A percentile compares a stretch with the other conserved stretches of the same genome.
These are phyloP conservation scores for Liodrosophila aerea DNA, from an alignment of 2,888 invertebrate genomes.

Conservation along the genomic window DNA sequence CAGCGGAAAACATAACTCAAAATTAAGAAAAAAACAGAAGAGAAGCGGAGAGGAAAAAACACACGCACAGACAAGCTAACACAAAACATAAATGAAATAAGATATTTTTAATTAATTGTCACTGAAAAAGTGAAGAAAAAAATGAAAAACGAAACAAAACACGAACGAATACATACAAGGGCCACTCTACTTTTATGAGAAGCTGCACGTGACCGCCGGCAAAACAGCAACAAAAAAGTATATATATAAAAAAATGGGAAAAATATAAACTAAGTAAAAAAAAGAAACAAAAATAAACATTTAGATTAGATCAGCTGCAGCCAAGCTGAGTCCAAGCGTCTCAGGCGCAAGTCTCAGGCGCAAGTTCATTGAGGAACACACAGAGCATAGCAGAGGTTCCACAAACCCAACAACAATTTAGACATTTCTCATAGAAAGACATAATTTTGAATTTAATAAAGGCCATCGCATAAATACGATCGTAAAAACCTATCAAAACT, in stretches of 20 bases:
- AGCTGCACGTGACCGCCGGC: slow-evolving; percentile 65
- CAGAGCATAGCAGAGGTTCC: slow-evolving; percentile 3
- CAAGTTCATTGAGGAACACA: slow-evolving; percentile 68
- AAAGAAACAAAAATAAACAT: slow-evolving; percentile 61
- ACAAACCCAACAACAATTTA: slow-evolving; percentile 43
- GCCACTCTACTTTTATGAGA: slow-evolving; percentile 52
- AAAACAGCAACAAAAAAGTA: slow-evolving; percentile 37
- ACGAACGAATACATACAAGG: slow-evolving; percentile 24
- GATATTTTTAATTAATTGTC: slow-evolving; percentile 78
- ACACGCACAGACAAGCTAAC: slow-evolving; percentile 34
- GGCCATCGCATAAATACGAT: slow-evolving; percentile 60
- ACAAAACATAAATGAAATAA: slow-evolving; percentile 68
- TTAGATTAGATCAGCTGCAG: slow-evolving; percentile 66
- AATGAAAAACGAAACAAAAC: background rate
- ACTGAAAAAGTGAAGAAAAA: slow-evolving; percentile 23
- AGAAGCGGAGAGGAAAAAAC: too few species aligned
- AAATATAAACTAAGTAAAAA: slow-evolving; percentile 49
- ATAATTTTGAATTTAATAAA: slow-evolving; percentile 77
- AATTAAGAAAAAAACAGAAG: slow-evolving; percentile 43
- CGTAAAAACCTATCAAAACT: slow-evolving; percentile 72
- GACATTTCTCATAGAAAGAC: slow-evolving; percentile 76
- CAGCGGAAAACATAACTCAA: slow-evolving; percentile 80
- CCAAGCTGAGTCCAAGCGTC: too few species aligned
- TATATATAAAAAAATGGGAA: slow-evolving; percentile 6
- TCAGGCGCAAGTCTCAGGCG: slow-evolving; percentile 53